Evolutionary conservation across 2,888 invertebrate genomes (phyloP).

Genomic region (Erebia epiphron): DNA sequence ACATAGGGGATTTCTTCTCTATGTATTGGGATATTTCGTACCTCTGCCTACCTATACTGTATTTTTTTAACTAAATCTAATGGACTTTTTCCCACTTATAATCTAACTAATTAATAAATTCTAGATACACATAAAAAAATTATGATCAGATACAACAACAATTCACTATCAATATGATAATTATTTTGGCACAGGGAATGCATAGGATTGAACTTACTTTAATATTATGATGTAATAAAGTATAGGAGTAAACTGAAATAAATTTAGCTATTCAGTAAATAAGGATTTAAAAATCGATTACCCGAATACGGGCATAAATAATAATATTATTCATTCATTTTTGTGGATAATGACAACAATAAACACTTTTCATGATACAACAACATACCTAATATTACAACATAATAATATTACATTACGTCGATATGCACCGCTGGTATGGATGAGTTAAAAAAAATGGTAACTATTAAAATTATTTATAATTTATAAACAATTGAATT

Average conservation of each 20-base stretch:
- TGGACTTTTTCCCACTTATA: too few relatives aligned
- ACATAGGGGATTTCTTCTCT: constrained; percentile 6
- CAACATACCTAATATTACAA: constrained; percentile 47
- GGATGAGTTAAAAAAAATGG: constrained; percentile 74
- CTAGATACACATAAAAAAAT: too few relatives aligned
- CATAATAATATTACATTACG: constrained; percentile 54
- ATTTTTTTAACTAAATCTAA: neutral
- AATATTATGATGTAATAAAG: constrained; percentile 13
- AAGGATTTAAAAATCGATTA: neutral
- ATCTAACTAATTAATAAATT: too few relatives aligned
- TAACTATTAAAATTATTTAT: constrained; percentile 57
- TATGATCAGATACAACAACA: neutral
- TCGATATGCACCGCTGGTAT: constrained; percentile 83
- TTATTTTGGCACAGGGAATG: neutral
- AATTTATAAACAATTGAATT: constrained; percentile 42
- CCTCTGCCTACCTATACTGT: neutral
- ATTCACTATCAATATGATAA: neutral
- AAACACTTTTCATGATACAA: constrained; percentile 56
- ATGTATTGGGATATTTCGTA: neutral
- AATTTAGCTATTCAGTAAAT: neutral
- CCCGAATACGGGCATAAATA: neutral
- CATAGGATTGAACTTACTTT: neutral
- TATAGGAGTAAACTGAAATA: neutral
- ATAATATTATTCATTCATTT: constrained; percentile 11
- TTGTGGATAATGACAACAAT: constrained; percentile 39